Base-by-base conservation (phyloP, 2,797 vertebrate species). In the Pristis pectinata region DNA sequence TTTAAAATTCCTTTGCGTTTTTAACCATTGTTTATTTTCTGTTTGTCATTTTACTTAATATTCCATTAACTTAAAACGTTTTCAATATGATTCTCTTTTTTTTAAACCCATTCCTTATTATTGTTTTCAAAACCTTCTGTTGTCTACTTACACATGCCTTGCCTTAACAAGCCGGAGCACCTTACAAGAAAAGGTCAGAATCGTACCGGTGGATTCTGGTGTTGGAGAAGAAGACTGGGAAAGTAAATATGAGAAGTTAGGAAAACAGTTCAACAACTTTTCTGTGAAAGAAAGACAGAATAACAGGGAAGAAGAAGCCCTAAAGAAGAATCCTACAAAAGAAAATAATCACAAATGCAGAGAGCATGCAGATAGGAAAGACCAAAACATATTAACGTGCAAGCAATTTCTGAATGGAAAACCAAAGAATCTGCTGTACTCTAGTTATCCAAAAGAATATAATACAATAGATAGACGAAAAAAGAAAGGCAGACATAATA, bases 131-230 rank as follows among this genome's bases (percentile, higher is more conserved):
- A 80, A 61, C 77, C 34, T 82, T 82, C 93, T 85, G 83, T 94
- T 95, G 41, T 77, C 85, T 44, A 94, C 79, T 94, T 76, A 74
- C 53, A 3, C 92, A 76, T 95, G 83, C 94, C 49, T 74, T 94
- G 44, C 95, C 92, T 67, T 94, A 37, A 94, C 95, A 96, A 99
- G 98, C 97, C 96, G 96, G 96, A 95, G 92, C 95, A 95, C 95
- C 95, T 96, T 97, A 96, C 95, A 95, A 95, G 96, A 96, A 95
- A 98, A 97, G 96, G 97, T 98, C 96, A 98, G 97, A 96, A 99
- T 98, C 95, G 97, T 99, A 96, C 98, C 98, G 79, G 97, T 98
- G 96, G 97, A 98, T 96, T 97, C 96, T 95, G 98, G 98, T 95
- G 97, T 97, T 97, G 97, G 97, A 95, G 97, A 96, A 95, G 98